Percentiles rank a stretch among this genome's conserved stretches.
phyloP scores from a whole-genome alignment of 35 echinoderm and acorn worm genomes.

The Apostichopus japonicus region DNA sequence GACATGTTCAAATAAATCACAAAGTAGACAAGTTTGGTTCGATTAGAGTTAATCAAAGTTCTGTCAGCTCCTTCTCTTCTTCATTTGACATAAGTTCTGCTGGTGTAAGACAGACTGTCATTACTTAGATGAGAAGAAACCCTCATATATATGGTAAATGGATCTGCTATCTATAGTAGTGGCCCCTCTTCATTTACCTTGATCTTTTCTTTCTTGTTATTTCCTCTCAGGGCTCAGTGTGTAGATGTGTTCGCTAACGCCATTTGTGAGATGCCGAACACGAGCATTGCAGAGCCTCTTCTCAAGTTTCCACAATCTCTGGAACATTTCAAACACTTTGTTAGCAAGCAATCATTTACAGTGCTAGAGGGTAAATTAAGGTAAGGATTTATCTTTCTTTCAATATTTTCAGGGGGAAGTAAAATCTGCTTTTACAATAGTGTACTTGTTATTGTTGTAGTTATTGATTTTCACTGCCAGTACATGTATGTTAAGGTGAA shows the following conservation, averaged over 20 bases:
- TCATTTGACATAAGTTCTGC: no score
- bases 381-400: slow-evolving; percentile 4
- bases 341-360: slow-evolving; percentile 85
- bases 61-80: no score
- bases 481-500: background rate
- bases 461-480: background rate
- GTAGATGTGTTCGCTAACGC: slow-evolving; percentile 72
- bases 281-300: slow-evolving; percentile 66
- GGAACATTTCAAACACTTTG: slow-evolving; percentile 85
- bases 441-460: background rate
- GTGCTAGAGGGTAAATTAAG: slow-evolving; percentile 81
- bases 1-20: no score
- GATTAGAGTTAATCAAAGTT: no score
- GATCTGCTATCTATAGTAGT: no score
- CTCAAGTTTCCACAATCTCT: slow-evolving; percentile 54
- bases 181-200: no score
- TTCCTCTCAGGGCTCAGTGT: slow-evolving; percentile 70
- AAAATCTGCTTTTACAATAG: slow-evolving; percentile 5
- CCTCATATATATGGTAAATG: no score
- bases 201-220: no score
- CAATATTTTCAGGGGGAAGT: no score
- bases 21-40: no score
- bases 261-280: slow-evolving; percentile 65
- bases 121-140: no score
- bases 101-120: no score